Conservation (phyloP, 2,888 invertebrate genomes). For the Danaus chrysippus region DNA sequence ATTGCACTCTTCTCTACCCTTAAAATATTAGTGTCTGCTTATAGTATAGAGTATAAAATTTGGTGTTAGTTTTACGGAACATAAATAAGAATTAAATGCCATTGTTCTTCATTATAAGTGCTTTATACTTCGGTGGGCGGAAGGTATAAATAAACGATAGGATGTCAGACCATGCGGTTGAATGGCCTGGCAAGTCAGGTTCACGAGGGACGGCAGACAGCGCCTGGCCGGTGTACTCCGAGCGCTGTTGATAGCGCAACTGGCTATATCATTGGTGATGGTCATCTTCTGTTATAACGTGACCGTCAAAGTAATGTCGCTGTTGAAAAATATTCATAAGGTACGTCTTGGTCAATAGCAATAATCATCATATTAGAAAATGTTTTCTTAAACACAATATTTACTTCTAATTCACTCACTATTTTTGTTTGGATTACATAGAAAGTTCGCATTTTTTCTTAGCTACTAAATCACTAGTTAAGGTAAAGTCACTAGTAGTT, state of each 20-base stretch:
- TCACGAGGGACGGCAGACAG: constrained; percentile 60
- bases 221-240: constrained; percentile 63
- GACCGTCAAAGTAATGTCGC: constrained; percentile 57
- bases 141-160: constrained; percentile 44
- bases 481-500: too few species aligned
- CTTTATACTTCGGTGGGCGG: constrained; percentile 1
- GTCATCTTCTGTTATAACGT: constrained; percentile 71
- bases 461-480: background rate
- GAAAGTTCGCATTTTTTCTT: background rate
- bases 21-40: too few species aligned
- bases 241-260: constrained; percentile 62
- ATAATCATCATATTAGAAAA: background rate
- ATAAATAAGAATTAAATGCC: too few species aligned
- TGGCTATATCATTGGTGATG: constrained; percentile 63
- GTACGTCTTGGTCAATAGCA: constrained; percentile 34
- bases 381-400: too few species aligned
- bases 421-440: background rate
- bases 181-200: constrained; percentile 67
- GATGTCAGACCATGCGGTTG: constrained; percentile 55
- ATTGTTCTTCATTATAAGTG: background rate
- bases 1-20: too few species aligned
- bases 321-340: constrained; percentile 64
- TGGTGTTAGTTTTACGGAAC: too few species aligned
- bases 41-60: too few species aligned
- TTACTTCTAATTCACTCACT: too few species aligned